Evolutionary conservation across 2,888 invertebrate species (phyloP).

Genomic region (Itoplectis maculator): DNA sequence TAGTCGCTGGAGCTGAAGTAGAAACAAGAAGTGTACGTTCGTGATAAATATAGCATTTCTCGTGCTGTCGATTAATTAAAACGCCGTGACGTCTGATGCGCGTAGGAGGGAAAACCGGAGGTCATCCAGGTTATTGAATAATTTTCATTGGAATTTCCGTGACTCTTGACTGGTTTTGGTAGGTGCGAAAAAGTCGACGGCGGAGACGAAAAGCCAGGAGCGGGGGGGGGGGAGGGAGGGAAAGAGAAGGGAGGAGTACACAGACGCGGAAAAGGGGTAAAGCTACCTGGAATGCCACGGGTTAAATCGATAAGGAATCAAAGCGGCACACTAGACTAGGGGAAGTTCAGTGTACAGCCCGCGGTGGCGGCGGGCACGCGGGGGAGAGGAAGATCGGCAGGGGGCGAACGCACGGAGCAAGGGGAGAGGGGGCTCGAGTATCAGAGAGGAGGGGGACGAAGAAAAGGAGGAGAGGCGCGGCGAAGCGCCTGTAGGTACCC

Average conservation of each 20-base stretch:
- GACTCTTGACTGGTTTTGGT: too few relatives aligned
- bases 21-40: background rate
- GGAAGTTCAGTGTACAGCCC: background rate
- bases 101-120: too few relatives aligned
- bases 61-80: background rate
- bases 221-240: too few relatives aligned
- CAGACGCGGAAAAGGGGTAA: slow-evolving; percentile 23
- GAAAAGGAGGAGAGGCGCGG: slow-evolving; percentile 29
- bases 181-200: slow-evolving; percentile 35
- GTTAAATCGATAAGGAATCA: slow-evolving; percentile 76
- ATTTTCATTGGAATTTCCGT: too few relatives aligned
- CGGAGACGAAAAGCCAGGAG: slow-evolving; percentile 15
- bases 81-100: too few relatives aligned
- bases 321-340: slow-evolving; percentile 16
- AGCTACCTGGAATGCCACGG: slow-evolving; percentile 26
- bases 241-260: background rate
- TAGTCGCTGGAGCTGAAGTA: background rate
- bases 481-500: slow-evolving; percentile 36
- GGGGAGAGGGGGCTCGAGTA: slow-evolving; percentile 5
- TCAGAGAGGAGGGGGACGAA: background rate
- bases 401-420: slow-evolving; percentile 15
- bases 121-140: too few relatives aligned
- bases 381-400: slow-evolving; percentile 32
- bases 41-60: background rate
- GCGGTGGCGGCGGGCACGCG: background rate